Evolutionary conservation across 2,797 vertebrate species (phyloP).

Genomic region (Clamator glandarius): DNA sequence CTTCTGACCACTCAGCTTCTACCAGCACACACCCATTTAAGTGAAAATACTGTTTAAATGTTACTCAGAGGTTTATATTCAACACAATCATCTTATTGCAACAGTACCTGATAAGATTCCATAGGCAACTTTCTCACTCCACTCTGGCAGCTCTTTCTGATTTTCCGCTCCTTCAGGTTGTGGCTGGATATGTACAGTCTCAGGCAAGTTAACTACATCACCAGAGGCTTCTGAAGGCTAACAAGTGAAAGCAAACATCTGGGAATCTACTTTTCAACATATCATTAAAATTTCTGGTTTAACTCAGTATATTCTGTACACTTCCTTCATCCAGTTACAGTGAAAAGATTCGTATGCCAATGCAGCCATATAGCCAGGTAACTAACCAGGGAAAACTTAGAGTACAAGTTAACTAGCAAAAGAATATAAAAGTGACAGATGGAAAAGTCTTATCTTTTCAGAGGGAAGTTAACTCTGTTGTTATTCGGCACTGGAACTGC

Average conservation of each 20-base stretch:
- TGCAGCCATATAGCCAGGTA: background rate
- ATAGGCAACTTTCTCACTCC: slow-evolving; percentile 95
- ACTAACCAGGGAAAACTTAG: background rate
- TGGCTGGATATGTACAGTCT: slow-evolving; percentile 84
- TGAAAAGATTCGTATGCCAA: background rate
- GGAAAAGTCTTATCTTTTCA: background rate
- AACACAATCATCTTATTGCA: background rate
- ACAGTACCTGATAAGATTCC: slow-evolving; percentile 92
- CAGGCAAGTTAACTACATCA: slow-evolving; percentile 87
- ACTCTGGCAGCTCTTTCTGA: slow-evolving; percentile 88
- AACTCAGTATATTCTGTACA: background rate
- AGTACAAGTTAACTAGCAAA: background rate
- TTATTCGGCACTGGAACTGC: background rate
- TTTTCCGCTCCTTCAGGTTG: slow-evolving; percentile 62
- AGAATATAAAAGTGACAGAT: background rate
- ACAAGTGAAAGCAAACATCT: slow-evolving; percentile 9
- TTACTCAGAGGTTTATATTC: background rate
- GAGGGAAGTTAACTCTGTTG: background rate
- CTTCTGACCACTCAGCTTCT: background rate
- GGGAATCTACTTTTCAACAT: background rate
- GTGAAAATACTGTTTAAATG: background rate
- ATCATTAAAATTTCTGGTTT: background rate
- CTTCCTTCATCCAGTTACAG: background rate
- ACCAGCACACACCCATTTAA: background rate
- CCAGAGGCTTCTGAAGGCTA: slow-evolving; percentile 84